Base-by-base conservation (phyloP, 1,140 invertebrate genomes). In the Drosophila sulfurigaster region DNA sequence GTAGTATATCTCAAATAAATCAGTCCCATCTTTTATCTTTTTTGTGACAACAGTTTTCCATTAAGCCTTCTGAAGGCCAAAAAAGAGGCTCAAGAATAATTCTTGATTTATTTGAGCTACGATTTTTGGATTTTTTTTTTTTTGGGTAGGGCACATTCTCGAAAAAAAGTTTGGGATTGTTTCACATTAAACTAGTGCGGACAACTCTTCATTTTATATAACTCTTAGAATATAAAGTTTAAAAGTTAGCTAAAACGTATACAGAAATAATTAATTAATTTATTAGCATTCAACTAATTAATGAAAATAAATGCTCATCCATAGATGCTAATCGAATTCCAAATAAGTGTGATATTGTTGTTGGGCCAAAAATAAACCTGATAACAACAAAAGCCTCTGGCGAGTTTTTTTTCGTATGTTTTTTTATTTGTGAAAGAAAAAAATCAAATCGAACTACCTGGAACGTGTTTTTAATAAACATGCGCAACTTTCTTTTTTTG, bases 381-480 rank as follows among this genome's bases (percentile, higher is more conserved):
- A 56, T 56, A 56, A 56, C 32, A 54, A 56, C 28, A n/a, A 8
- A 28, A 13, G 51, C 4, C 5, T 11, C 10, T 1, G 8, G 3
- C 41, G 43, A 60, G 58, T 48, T 48, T 46, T 48, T 60, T 13
- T 38, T 38, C 10, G 35, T 38, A 8, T 57, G 3, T 32, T 57
- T 13, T 8, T 32, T 38, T 38, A 11, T 35, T 62, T 20, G 13
- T 41, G 16, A 59, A 51, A 28, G 32, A 51, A 41, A 35, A 63
- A 54, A 64, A 79, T 41, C 32, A 63, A 49, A 70, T 75, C 72
- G 52, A 71, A 71, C 59, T 57, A 43, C 59, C 20, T 60, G 68
- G 72, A 87, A 87, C 82, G 77, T 82, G 82, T 87, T 87, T 88
- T 80, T 60, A 87, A 82, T 87, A 87, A 88, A 78, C 79, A 87